Base-by-base conservation (phyloP, 2,797 vertebrate genomes). In the Lepus townsendii region DNA sequence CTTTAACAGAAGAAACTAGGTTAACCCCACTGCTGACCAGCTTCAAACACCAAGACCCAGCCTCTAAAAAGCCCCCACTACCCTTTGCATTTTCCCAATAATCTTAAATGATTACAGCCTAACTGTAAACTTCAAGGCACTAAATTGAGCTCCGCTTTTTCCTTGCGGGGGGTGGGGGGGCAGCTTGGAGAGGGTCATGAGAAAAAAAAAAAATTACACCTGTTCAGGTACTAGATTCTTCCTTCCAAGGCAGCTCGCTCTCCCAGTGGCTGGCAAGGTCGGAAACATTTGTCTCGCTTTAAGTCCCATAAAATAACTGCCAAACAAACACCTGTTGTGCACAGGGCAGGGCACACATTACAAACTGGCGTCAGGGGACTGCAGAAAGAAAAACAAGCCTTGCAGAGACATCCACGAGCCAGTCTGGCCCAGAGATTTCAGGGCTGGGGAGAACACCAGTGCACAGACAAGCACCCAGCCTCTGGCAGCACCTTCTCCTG, bases 1-100 rank as follows among this genome's bases (percentile, higher is more conserved):
- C 97, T 98, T 98, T 98, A 98, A 98, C 32, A 54, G 97, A 98
- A 96, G 98, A 98, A 98, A 98, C 98, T 98, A 97, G 98, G 98
- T 98, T 98, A 98, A 98, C 98, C 98, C 98, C 97, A 97, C 93
- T 97, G 98, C 95, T 97, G 96, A 97, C 95, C 95, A 97, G 97
- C 97, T 97, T 97, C 98, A 98, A 97, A 96, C 96, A 94, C 95
- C 93, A 97, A 97, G 96, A 98, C 94, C 96, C 98, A 97, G 95
- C 97, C 97, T 97, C 98, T 96, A 97, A 98, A 98, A 98, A 98
- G 97, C 97, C 97, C 97, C 97, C 85, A 66, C 60, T 97, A 93
- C 96, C 97, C 98, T 98, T 96, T 98, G 96, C 96, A 97, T 97
- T 95, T 86, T 95, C 14, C 90, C 96, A 97, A 97, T 97, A 98